These are phyloP conservation scores for Pterobdella sp. DNA, from an alignment of 2,888 invertebrate genomes.

Conservation along the genomic window DNA sequence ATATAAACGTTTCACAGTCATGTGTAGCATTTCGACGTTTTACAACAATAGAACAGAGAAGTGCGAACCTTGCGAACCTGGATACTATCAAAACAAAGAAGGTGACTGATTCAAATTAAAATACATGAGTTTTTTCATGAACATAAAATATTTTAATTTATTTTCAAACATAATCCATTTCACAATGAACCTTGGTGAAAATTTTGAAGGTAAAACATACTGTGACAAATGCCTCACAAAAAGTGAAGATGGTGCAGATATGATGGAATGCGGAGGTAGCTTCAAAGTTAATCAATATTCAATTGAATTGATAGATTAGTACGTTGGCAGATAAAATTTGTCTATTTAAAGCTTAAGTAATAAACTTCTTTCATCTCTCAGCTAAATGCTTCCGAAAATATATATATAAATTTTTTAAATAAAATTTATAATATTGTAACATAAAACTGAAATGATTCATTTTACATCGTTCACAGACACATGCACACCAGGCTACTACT, in stretches of 20 bases:
- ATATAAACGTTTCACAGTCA: slow-evolving; percentile 42
- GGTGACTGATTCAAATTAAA: slow-evolving; percentile 40
- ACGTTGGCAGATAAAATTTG: too few relatives aligned
- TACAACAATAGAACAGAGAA: slow-evolving; percentile 39
- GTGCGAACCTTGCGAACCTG: slow-evolving; percentile 46
- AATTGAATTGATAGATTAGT: too few relatives aligned
- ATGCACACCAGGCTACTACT: slow-evolving; percentile 49
- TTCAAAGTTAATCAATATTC: background rate
- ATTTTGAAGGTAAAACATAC: background rate
- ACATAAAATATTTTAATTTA: too few relatives aligned
- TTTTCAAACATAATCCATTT: too few relatives aligned
- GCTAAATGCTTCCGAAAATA: too few relatives aligned
- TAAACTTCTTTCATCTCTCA: too few relatives aligned
- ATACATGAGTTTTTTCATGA: too few relatives aligned
- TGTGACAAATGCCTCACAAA: background rate
- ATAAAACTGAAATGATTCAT: background rate
- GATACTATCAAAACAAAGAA: slow-evolving; percentile 49
- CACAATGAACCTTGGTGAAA: too few relatives aligned
- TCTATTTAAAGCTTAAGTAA: too few relatives aligned
- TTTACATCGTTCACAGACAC: slow-evolving; percentile 41
- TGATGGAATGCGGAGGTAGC: background rate
- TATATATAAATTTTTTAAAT: too few relatives aligned
- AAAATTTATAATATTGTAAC: background rate
- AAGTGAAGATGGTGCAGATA: background rate
- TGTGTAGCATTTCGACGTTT: slow-evolving; percentile 48